These are phyloP conservation scores for Clarias gariepinus DNA, from an alignment of 2,113 vertebrate species.

Conservation along the genomic window DNA sequence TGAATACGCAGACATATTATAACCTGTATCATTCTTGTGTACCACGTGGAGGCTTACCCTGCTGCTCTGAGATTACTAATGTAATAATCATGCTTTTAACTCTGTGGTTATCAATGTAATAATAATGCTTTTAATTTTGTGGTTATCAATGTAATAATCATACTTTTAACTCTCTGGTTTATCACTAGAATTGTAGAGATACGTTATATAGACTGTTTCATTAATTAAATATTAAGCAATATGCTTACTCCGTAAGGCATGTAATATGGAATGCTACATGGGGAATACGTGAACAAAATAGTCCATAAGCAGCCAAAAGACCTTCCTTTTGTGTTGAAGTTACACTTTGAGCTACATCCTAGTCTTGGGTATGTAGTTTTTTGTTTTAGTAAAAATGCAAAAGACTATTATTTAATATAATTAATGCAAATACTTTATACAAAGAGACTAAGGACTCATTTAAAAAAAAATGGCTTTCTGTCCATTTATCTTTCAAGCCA, in stretches of 20 bases:
- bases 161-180: constrained; percentile 18
- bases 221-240: constrained; percentile 23
- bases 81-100: constrained; percentile 38
- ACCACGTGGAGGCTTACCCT: background rate
- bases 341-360: background rate
- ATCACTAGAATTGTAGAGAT: constrained; percentile 23
- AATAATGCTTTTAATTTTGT: constrained; percentile 41
- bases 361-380: background rate
- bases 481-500: constrained; percentile 5
- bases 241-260: background rate
- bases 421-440: background rate
- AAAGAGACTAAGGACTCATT: background rate
- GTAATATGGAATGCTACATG: constrained; percentile 32
- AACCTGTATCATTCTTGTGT: constrained; percentile 12
- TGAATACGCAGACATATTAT: constrained; percentile 26
- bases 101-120: constrained; percentile 12
- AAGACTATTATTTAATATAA: background rate
- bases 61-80: constrained; percentile 22
- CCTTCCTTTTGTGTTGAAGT: background rate
- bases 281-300: background rate
- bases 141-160: constrained; percentile 31
- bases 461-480: background rate
- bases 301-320: background rate
- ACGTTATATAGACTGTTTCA: constrained; percentile 13
- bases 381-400: background rate